These are phyloP conservation scores for Drosophila kohkoa DNA, from an alignment of 1,140 invertebrate genomes.

Conservation along the genomic window DNA sequence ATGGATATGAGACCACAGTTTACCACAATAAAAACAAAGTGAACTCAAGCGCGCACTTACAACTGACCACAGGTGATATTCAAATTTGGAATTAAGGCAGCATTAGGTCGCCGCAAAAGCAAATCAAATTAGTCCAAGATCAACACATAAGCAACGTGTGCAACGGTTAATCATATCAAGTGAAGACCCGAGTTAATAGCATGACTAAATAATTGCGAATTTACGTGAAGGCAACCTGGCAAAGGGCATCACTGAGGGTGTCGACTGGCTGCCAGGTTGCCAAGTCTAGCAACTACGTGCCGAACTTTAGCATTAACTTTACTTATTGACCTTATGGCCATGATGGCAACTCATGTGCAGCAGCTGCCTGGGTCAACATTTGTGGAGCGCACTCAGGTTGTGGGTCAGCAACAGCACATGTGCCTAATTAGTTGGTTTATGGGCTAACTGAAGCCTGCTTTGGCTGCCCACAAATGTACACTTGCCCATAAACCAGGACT, in stretches of 20 bases:
- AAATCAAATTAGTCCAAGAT: conserved; percentile 43
- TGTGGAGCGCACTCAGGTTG: conserved; percentile 56
- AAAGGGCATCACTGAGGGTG: neutral
- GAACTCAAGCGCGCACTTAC: no score
- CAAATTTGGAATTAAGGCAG: neutral
- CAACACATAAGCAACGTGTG: conserved; percentile 22
- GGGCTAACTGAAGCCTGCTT: neutral
- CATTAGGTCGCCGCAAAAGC: neutral
- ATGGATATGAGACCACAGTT: neutral
- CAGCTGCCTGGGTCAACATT: conserved; percentile 63
- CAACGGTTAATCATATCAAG: conserved; percentile 2
- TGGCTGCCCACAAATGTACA: neutral
- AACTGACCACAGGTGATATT: neutral
- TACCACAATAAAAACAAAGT: neutral
- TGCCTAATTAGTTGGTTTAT: conserved; percentile 65
- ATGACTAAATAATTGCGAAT: conserved; percentile 70
- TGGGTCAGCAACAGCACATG: conserved; percentile 28
- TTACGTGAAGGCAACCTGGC: conserved; percentile 50
- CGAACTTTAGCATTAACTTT: conserved; percentile 50
- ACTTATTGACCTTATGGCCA: conserved; percentile 65
- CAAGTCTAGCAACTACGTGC: conserved; percentile 40
- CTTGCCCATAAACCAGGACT: neutral
- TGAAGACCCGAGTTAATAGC: conserved; percentile 34
- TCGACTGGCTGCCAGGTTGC: conserved; percentile 1
- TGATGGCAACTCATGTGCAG: conserved; percentile 26